Evolutionary conservation across 2,797 vertebrate genomes (phyloP), one percentile per base, ranked within the genome.

Genomic region (Sebastes iracundus): DNA sequence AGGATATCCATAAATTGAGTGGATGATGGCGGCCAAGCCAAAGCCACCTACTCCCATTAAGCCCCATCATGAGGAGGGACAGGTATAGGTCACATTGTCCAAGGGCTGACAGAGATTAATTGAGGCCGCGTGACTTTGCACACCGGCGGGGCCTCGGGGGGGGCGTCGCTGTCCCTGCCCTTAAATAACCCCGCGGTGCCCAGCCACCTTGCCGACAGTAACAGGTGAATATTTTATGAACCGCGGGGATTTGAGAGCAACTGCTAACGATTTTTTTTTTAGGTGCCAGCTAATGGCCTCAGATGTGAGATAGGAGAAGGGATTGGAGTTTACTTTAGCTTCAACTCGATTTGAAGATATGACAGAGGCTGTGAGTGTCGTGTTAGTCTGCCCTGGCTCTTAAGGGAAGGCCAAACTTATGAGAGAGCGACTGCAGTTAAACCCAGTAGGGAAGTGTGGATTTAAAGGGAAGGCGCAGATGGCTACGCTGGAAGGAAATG

Each of bases 211-310:
- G 80, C 85, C 69, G 58, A 62, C 83, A 75, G 88, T 90, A 83
- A 90, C 88, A 83, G 87, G 87, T 93, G 87, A 94, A 93, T 94
- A 92, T 93, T 93, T 94, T 85, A 93, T 90, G 90, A 89, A 82
- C 83, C 30, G 2, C 38, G 1, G 83, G 82, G 85, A 91, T 83
- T 83, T 69, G 53, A 87, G 52, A 64, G 73, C 68, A 85, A 74
- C 63, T n/a, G n/a, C 67, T 72, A 38, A 82, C 11, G 33, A 63
- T 86, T 86, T 82, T 65, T 35, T 38, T 61, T 79, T 71, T 28
- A 22, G 38, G 71, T 70, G 75, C 73, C 62, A 71, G 63, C 81
- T 87, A 80, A 85, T 68, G 76, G 80, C 60, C 70, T 78, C 32
- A 67, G 73, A 85, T 71, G 80, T 74, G 75, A 81, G 77, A 77